phyloP scores from a whole-genome alignment of 2,888 invertebrate species.

The Cheiracanthium punctorium region DNA sequence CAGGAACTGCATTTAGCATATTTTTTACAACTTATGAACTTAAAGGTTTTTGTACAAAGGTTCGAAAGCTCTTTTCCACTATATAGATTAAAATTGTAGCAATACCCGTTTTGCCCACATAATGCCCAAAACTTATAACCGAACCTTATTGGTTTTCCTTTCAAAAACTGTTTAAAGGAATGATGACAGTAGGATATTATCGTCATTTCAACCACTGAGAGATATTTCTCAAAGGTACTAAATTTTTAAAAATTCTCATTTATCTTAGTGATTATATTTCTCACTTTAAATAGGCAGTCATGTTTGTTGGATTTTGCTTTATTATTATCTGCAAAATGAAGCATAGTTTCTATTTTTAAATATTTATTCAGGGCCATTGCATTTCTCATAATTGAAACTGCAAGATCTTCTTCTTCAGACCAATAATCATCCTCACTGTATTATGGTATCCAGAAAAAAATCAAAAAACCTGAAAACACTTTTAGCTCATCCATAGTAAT shows the following conservation, averaged over 20 bases:
- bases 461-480: not conserved
- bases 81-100: no score
- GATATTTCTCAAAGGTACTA: constrained; percentile 16
- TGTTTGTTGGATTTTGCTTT: not conserved
- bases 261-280: not conserved
- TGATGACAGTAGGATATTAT: constrained; percentile 18
- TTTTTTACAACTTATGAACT: no score
- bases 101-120: no score
- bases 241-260: not conserved
- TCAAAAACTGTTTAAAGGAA: constrained; percentile 3
- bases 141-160: no score
- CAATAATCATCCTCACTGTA: constrained; percentile 19
- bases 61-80: no score
- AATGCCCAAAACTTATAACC: no score
- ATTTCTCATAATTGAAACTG: not conserved
- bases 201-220: constrained; percentile 6
- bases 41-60: no score
- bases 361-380: constrained; percentile 7
- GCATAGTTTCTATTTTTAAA: not conserved
- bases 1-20: no score
- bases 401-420: constrained; percentile 3
- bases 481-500: not conserved
- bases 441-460: constrained; percentile 20
- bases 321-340: constrained; percentile 4
- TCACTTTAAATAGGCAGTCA: not conserved